Percentiles rank a stretch among this genome's conserved stretches.
Conservation (phyloP, 2,888 invertebrate species). For the Dolomedes plantarius region DNA sequence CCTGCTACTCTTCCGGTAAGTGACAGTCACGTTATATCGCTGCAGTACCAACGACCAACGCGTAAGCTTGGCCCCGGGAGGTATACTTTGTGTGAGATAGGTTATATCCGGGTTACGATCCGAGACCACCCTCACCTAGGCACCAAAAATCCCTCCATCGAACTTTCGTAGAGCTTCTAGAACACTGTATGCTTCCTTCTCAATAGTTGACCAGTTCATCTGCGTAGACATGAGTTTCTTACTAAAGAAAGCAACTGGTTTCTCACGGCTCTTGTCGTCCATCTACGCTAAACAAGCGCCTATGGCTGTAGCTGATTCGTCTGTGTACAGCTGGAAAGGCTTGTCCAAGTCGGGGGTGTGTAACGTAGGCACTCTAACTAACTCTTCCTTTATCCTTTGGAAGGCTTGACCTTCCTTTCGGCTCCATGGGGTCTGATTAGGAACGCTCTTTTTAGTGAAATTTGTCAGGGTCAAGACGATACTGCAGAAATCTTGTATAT, state of each 20-base stretch:
- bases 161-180: constrained; percentile 16
- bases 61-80: too few relatives aligned
- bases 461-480: neutral
- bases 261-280: too few relatives aligned
- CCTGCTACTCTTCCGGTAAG: too few relatives aligned
- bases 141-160: constrained; percentile 30
- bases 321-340: neutral
- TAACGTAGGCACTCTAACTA: neutral
- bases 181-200: neutral
- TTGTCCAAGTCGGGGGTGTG: neutral
- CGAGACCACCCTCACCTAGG: too few relatives aligned
- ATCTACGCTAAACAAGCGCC: neutral
- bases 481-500: neutral
- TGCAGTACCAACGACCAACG: too few relatives aligned
- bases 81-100: too few relatives aligned
- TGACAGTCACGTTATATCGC: too few relatives aligned
- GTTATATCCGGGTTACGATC: too few relatives aligned
- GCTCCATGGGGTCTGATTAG: neutral
- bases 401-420: neutral
- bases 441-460: neutral
- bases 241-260: too few relatives aligned
- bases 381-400: neutral
- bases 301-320: neutral
- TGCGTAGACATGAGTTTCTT: too few relatives aligned
- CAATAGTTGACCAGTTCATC: too few relatives aligned